These are phyloP conservation scores for Ephestia elutella DNA, from an alignment of 1,140 invertebrate genomes.

Conservation along the genomic window DNA sequence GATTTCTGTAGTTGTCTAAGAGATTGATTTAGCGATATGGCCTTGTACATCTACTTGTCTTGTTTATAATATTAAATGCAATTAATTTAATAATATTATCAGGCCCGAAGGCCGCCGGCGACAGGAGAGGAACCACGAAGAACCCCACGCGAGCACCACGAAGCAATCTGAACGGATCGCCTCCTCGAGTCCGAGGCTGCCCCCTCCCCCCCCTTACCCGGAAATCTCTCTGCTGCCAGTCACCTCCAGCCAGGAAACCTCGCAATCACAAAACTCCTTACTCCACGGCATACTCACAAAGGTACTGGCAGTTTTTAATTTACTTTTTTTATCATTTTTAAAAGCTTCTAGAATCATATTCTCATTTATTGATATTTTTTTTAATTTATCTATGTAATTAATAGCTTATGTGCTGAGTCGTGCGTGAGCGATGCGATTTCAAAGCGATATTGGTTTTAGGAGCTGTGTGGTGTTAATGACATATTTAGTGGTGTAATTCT, in stretches of 20 bases:
- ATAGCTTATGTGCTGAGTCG: slow-evolving; percentile 14
- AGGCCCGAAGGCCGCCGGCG: slow-evolving; percentile 42
- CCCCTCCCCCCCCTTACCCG: slow-evolving; percentile 81
- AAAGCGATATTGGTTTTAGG: neutral
- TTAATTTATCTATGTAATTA: slow-evolving; percentile 2
- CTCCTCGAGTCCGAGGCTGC: slow-evolving; percentile 52
- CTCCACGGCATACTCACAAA: slow-evolving; percentile 85
- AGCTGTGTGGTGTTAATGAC: neutral
- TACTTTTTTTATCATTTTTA: slow-evolving; percentile 8
- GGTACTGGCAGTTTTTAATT: no score
- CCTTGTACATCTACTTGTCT: no score
- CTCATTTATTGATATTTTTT: slow-evolving; percentile 11
- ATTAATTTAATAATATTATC: slow-evolving; percentile 4
- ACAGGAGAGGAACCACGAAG: slow-evolving; percentile 40
- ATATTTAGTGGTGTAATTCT: neutral
- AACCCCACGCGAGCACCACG: slow-evolving; percentile 29
- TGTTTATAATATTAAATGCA: no score
- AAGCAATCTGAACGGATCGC: slow-evolving; percentile 49
- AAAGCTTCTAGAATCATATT: slow-evolving; percentile 13
- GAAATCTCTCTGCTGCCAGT: slow-evolving; percentile 86
- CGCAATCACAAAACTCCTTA: slow-evolving; percentile 76
- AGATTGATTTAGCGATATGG: no score
- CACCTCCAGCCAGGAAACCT: slow-evolving; percentile 53
- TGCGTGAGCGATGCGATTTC: slow-evolving; percentile 13
- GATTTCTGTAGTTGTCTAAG: no score